These are phyloP conservation scores for Odontocolon sp. DNA, from an alignment of 2,888 invertebrate species.

Conservation along the genomic window DNA sequence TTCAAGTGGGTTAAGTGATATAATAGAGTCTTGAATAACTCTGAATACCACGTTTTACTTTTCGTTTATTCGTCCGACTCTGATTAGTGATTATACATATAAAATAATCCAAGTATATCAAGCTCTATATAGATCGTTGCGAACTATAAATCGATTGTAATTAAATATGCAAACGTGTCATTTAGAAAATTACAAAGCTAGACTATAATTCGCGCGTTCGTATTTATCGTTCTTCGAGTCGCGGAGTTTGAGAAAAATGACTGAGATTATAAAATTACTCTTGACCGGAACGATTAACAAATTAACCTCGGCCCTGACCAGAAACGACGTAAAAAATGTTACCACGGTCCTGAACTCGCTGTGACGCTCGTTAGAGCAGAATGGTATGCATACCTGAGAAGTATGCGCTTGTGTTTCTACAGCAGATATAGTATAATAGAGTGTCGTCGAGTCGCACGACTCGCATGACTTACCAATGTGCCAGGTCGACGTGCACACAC, in stretches of 20 bases:
- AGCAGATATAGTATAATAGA: slow-evolving; percentile 1
- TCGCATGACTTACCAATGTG: slow-evolving; percentile 64
- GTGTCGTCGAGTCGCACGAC: slow-evolving; percentile 46
- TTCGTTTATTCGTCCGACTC: no score
- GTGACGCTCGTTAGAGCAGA: slow-evolving; percentile 60
- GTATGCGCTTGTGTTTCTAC: slow-evolving; percentile 33
- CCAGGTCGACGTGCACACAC: slow-evolving; percentile 28
- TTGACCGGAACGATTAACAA: slow-evolving; percentile 46
- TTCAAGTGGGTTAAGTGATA: slow-evolving; percentile 2
- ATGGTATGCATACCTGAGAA: slow-evolving; percentile 60
- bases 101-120: no score
- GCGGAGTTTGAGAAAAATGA: background rate
- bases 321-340: slow-evolving; percentile 50
- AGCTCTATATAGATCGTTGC: no score
- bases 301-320: slow-evolving; percentile 53
- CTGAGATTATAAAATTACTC: background rate
- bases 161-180: background rate
- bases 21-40: background rate
- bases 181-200: background rate
- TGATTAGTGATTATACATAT: no score
- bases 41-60: no score
- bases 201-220: background rate
- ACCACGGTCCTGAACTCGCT: slow-evolving; percentile 41
- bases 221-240: background rate
- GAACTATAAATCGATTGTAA: no score